These are phyloP conservation scores for Zosterops pallidus DNA, from an alignment of 2,113 vertebrate genomes.

Conservation along the genomic window DNA sequence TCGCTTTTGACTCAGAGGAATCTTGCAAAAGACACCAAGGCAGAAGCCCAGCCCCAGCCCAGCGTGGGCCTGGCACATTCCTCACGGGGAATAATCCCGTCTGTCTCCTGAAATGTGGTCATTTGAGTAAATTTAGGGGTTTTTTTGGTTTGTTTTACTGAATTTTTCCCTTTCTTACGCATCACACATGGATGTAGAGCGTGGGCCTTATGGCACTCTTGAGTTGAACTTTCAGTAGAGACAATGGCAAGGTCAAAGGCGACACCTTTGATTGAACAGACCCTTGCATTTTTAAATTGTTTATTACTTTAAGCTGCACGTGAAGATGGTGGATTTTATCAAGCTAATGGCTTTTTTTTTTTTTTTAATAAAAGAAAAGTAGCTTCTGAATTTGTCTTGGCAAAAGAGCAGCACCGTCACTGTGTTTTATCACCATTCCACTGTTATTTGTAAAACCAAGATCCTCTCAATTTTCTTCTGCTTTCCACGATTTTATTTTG, in stretches of 20 bases:
- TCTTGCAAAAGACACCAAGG: not conserved
- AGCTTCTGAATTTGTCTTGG: not conserved
- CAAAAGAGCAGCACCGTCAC: not conserved
- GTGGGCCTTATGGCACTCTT: accelerated
- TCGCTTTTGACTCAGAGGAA: constrained; percentile 64
- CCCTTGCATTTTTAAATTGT: not conserved
- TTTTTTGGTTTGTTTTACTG: no score
- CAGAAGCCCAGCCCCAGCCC: constrained; percentile 1
- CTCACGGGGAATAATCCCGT: not conserved
- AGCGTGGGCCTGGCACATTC: not conserved
- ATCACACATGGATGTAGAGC: accelerated
- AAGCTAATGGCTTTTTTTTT: not conserved
- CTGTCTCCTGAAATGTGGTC: not conserved
- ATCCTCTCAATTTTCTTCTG: not conserved
- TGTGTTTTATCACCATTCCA: not conserved
- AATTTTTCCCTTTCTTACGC: not conserved
- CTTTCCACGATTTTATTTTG: not conserved
- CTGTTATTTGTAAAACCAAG: not conserved
- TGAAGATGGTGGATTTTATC: not conserved
- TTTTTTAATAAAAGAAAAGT: not conserved
- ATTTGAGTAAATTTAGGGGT: not conserved
- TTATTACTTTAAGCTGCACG: not conserved
- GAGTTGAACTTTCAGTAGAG: not conserved
- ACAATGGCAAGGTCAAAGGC: not conserved
- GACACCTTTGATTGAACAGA: not conserved